phyloP scores from a whole-genome alignment of 1,140 invertebrate species.

The Apolygus lucorum region DNA sequence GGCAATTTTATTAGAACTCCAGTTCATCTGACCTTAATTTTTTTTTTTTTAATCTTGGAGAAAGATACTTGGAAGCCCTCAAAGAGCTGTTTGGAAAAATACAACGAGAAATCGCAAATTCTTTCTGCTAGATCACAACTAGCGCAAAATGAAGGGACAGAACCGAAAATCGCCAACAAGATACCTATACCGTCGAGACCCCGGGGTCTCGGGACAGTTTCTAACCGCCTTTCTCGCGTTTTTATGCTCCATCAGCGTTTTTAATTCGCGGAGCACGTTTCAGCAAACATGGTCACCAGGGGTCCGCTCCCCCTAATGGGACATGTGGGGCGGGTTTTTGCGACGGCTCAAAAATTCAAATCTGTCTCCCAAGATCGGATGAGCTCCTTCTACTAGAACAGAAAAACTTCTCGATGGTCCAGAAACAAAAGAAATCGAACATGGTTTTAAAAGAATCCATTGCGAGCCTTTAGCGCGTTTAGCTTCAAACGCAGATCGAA shows the following conservation, averaged over 20 bases:
- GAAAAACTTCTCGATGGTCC: not conserved
- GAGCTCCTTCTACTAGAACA: not conserved
- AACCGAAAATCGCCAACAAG: too few species aligned
- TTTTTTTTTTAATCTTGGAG: too few species aligned
- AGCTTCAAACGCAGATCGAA: not conserved
- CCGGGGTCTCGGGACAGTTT: too few species aligned
- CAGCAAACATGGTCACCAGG: not conserved
- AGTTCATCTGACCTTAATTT: too few species aligned
- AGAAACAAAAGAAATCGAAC: not conserved
- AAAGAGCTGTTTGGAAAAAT: too few species aligned
- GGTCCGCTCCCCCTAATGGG: not conserved
- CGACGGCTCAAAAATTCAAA: not conserved
- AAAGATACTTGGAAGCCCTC: too few species aligned
- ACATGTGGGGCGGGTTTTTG: not conserved
- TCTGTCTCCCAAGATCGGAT: not conserved
- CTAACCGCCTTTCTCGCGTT: not conserved
- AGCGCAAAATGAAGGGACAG: too few species aligned
- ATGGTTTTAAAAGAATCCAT: not conserved
- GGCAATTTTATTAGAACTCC: too few species aligned
- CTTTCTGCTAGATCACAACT: too few species aligned
- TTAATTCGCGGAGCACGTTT: not conserved
- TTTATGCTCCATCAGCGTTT: not conserved
- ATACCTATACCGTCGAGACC: too few species aligned
- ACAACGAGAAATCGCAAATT: too few species aligned
- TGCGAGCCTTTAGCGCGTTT: not conserved